These are phyloP conservation scores for Drosophila sechellia DNA, from an alignment of 1,140 invertebrate genomes.

Conservation along the genomic window DNA sequence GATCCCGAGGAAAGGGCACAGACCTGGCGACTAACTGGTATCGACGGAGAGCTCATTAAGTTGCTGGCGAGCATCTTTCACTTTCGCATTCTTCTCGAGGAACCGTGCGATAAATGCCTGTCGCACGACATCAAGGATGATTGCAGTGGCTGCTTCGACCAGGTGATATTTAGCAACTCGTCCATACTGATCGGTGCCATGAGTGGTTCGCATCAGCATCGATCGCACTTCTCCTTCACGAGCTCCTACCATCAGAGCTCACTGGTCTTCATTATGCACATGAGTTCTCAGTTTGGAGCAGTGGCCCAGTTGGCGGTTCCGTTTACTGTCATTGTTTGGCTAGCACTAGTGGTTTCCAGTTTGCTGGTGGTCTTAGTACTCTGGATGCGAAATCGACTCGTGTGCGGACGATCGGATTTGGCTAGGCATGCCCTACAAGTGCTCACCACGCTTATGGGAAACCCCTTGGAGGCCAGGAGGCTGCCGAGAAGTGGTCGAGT, in stretches of 20 bases:
- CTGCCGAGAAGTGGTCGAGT: slow-evolving; percentile 8
- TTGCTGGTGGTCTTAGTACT: slow-evolving; percentile 30
- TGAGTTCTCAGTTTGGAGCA: slow-evolving; percentile 34
- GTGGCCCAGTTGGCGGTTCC: slow-evolving; percentile 54
- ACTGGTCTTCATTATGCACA: slow-evolving; percentile 57
- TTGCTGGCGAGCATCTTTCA: slow-evolving; percentile 43
- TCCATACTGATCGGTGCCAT: slow-evolving; percentile 61
- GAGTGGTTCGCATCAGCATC: slow-evolving; percentile 56
- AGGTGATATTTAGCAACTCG: slow-evolving; percentile 31
- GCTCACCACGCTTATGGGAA: slow-evolving; percentile 57
- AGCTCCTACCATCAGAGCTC: slow-evolving; percentile 59
- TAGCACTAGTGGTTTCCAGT: slow-evolving; percentile 21
- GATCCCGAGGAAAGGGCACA: slow-evolving; percentile 33
- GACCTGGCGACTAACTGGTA: slow-evolving; percentile 45
- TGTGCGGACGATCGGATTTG: slow-evolving; percentile 1
- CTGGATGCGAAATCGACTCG: slow-evolving; percentile 13
- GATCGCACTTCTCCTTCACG: slow-evolving; percentile 47
- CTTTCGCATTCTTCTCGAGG: slow-evolving; percentile 46
- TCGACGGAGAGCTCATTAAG: slow-evolving; percentile 65
- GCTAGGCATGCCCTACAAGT: slow-evolving; percentile 16
- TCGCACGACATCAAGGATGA: slow-evolving; percentile 7
- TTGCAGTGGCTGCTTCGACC: slow-evolving; percentile 42
- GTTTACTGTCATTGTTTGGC: slow-evolving; percentile 46
- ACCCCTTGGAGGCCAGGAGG: slow-evolving; percentile 26
- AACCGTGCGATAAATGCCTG: slow-evolving; percentile 44